Base-by-base conservation (phyloP, 2,797 vertebrate species). In the Aldrovandia affinis region DNA sequence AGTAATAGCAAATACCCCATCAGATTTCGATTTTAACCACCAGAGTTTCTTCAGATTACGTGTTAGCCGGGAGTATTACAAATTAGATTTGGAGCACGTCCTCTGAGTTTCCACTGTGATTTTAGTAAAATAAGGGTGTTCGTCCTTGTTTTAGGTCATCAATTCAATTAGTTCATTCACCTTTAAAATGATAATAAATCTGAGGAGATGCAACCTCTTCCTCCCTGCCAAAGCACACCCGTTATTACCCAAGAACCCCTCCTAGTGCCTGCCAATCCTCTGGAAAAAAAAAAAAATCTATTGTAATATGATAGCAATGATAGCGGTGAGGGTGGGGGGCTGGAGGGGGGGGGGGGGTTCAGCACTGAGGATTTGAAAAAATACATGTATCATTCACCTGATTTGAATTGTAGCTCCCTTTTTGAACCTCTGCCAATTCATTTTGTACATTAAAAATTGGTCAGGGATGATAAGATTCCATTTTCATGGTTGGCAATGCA, bases 371-470 rank as follows among this genome's bases (percentile, higher is more conserved):
- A 95, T 94, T 93, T 93, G 93, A 93, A 92, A 93, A 95, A 95
- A 93, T 92, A 95, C 93, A 95, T 96, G 96, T 98, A 97, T 98
- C 97, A 97, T 97, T 98, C 97, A 98, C 97, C 97, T 98, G 97
- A 98, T 98, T 98, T 97, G 97, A 97, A 99, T 98, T 97, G 98
- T 97, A 95, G 95, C 96, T 96, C 95, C 92, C 94, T 96, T 96
- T 97, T 97, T 98, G 97, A 98, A 98, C 96, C 96, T 95, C 95
- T 96, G 97, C 98, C 98, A 99, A 98, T 98, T 98, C 97, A 98
- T 98, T 98, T 98, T 98, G 97, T 98, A 99, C 97, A 99, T 99
- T 99, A 99, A 98, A 98, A 98, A 98, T 97, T 97, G 98, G 98
- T 99, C 98, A 98, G 96, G 98, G 97, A 98, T 99, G 98, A 98